phyloP scores from a whole-genome alignment of 2,888 invertebrate genomes.

The Drosophila ezoana region DNA sequence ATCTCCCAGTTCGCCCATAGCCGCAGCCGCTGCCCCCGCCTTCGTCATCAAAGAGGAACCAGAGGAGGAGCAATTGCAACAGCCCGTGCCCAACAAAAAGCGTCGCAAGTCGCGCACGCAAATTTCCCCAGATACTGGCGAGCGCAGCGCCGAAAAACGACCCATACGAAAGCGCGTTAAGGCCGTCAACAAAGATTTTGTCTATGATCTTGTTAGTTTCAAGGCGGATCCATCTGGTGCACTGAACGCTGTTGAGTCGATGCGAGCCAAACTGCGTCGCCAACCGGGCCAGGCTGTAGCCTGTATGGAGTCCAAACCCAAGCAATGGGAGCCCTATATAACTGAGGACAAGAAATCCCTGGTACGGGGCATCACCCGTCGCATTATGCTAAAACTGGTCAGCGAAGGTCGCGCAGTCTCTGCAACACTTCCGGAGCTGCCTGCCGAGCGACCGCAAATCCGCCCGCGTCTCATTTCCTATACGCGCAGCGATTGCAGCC shows the following conservation, averaged over 20 bases:
- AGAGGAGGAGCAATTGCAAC: conserved; percentile 37
- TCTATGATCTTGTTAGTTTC: conserved; percentile 86
- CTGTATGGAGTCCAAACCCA: conserved; percentile 47
- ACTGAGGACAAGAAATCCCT: conserved; percentile 58
- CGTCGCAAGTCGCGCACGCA: conserved; percentile 66
- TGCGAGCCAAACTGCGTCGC: conserved; percentile 71
- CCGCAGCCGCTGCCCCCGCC: neutral
- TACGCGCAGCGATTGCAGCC: conserved; percentile 57
- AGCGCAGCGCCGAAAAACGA: conserved; percentile 80
- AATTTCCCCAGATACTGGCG: conserved; percentile 60
- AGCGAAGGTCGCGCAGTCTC: conserved; percentile 80
- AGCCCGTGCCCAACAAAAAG: conserved; percentile 40
- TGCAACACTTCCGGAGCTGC: conserved; percentile 82
- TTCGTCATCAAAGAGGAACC: conserved; percentile 52
- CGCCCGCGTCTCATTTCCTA: conserved; percentile 77
- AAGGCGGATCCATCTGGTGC: conserved; percentile 80
- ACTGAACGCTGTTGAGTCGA: conserved; percentile 34
- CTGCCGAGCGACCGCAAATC: conserved; percentile 82
- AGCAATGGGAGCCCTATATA: conserved; percentile 56
- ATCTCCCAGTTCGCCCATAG: conserved; percentile 24
- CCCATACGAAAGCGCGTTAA: conserved; percentile 89
- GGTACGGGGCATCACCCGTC: conserved; percentile 74
- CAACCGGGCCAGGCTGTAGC: conserved; percentile 23
- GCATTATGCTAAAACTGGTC: conserved; percentile 73
- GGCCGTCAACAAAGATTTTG: conserved; percentile 89